phyloP scores from a whole-genome alignment of 64 coral and sea anemone genomes.

The Catalaphyllia jardinei region DNA sequence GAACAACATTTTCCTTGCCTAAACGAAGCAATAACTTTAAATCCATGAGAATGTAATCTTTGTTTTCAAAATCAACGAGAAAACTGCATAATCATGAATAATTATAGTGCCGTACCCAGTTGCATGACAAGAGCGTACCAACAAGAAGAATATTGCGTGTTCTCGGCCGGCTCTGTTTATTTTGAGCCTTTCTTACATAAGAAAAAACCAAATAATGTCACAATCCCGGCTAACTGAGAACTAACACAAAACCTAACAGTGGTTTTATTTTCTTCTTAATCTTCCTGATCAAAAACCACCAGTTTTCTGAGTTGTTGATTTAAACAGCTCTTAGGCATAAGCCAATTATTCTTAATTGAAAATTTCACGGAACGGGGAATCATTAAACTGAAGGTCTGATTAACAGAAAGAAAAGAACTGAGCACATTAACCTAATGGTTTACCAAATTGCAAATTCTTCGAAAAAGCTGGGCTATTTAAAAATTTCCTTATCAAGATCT shows the following conservation, averaged over 20 bases:
- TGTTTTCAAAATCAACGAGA: neutral
- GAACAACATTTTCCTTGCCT: neutral
- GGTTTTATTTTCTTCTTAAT: neutral
- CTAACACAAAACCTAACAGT: neutral
- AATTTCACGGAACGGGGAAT: too few species aligned
- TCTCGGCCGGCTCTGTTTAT: neutral
- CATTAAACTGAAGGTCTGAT: too few species aligned
- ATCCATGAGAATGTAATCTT: constrained; percentile 3
- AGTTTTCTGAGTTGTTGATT: too few species aligned
- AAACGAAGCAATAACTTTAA: neutral
- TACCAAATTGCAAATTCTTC: neutral
- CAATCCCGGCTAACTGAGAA: neutral
- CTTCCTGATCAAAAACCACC: too few species aligned
- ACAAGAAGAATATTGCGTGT: constrained; percentile 22
- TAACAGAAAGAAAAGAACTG: too few species aligned
- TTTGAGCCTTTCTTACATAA: neutral
- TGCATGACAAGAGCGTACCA: constrained; percentile 34
- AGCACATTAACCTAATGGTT: too few species aligned
- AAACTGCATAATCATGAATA: constrained; percentile 40
- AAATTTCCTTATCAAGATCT: neutral
- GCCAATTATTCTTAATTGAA: too few species aligned
- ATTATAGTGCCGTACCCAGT: neutral
- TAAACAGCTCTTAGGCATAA: too few species aligned
- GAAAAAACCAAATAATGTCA: neutral
- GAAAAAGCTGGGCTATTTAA: neutral